Percentiles rank a stretch among this genome's conserved stretches.
Conservation (phyloP, 1,140 invertebrate species). For the Periplaneta americana region DNA sequence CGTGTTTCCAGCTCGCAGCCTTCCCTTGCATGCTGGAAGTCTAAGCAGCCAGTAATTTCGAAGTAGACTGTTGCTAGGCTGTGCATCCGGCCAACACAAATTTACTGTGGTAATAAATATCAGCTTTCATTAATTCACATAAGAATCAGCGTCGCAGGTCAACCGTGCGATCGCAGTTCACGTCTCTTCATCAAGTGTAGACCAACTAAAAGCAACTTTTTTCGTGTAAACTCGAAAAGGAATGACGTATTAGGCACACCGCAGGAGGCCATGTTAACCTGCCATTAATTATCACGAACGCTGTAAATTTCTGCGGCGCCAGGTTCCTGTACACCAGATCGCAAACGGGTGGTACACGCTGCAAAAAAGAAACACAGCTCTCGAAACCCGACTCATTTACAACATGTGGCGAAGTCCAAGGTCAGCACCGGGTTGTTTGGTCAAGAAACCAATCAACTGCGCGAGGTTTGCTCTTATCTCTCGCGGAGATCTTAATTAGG, state of each 20-base stretch:
- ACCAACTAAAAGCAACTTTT: too few relatives aligned
- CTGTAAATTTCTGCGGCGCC: background rate
- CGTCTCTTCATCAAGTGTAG: too few relatives aligned
- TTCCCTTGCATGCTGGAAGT: too few relatives aligned
- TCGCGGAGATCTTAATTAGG: background rate
- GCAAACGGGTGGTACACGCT: background rate
- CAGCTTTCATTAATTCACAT: too few relatives aligned
- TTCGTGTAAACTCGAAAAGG: background rate
- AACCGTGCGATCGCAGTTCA: too few relatives aligned
- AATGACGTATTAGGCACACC: background rate
- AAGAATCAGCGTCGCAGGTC: too few relatives aligned
- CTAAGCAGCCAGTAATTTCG: too few relatives aligned
- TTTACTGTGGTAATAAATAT: too few relatives aligned
- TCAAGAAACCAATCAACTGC: background rate
- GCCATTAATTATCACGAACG: background rate
- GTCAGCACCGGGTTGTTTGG: background rate
- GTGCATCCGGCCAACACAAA: too few relatives aligned
- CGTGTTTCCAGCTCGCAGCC: too few relatives aligned
- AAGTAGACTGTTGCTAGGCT: too few relatives aligned
- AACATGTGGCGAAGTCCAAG: background rate
- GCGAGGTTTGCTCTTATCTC: background rate
- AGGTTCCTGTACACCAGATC: background rate
- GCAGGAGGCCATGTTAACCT: background rate
- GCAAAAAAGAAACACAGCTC: background rate
- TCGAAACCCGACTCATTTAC: background rate